Conservation (phyloP, 1,140 invertebrate species). For the Drosophila eugracilis region DNA sequence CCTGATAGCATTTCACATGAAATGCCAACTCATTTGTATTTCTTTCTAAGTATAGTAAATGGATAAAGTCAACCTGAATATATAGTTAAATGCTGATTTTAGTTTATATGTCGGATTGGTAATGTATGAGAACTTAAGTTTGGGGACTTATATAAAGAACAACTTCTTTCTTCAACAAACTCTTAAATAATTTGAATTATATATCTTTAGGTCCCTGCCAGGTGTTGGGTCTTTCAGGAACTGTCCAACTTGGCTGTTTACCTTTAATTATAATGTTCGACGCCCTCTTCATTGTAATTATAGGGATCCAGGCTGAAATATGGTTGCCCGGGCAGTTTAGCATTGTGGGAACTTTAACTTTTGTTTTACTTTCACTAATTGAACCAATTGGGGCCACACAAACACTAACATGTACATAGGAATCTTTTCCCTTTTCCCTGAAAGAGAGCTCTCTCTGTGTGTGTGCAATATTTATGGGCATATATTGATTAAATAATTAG, state of each 20-base stretch:
- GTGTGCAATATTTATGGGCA: constrained; percentile 58
- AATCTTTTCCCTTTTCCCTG: constrained; percentile 14
- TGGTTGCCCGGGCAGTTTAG: constrained; percentile 10
- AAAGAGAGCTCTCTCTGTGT: no score
- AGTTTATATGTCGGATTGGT: not conserved
- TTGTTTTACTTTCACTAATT: constrained; percentile 55
- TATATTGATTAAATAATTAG: constrained; percentile 74
- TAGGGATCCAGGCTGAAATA: constrained; percentile 12
- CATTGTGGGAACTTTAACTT: constrained; percentile 63
- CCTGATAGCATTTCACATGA: constrained; percentile 37
- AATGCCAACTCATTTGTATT: constrained; percentile 46
- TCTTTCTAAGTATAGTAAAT: not conserved
- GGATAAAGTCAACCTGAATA: constrained; percentile 1
- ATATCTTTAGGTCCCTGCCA: constrained; percentile 1
- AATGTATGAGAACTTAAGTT: not conserved
- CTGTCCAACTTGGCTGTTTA: constrained; percentile 28
- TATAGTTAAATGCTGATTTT: constrained; percentile 11
- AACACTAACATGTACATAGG: constrained; percentile 12
- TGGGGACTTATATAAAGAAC: not conserved
- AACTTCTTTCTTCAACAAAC: no score
- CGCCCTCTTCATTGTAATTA: constrained; percentile 29
- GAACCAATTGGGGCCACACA: constrained; percentile 30
- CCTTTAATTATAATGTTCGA: constrained; percentile 38
- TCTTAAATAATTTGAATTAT: not conserved
- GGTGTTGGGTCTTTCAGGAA: constrained; percentile 19